Conservation (phyloP, 1,140 invertebrate genomes). For the Eubasilissa regina region DNA sequence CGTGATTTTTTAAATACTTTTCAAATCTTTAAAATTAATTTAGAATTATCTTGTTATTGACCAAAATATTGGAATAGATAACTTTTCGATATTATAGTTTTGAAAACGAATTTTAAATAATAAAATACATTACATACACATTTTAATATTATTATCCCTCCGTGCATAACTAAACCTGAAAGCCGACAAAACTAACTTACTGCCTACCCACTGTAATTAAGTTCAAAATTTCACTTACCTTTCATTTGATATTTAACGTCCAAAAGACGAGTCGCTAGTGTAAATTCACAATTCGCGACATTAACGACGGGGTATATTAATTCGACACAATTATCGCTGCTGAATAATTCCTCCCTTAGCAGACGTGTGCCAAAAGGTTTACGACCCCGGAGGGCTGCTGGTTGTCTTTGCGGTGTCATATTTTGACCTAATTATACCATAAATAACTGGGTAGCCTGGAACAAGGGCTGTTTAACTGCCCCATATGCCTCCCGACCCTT, state of each 20-base stretch:
- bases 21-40: too few species aligned
- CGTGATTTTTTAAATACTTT: too few species aligned
- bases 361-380: constrained; percentile 49
- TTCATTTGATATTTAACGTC: constrained; percentile 29
- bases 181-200: constrained; percentile 7
- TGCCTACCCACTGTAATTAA: constrained; percentile 17
- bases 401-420: constrained; percentile 56
- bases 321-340: constrained; percentile 41
- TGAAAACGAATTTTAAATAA: background rate
- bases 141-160: constrained; percentile 14
- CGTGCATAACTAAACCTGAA: background rate
- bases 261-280: constrained; percentile 33
- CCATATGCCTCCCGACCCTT: constrained; percentile 15
- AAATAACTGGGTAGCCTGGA: constrained; percentile 51
- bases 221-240: constrained; percentile 24
- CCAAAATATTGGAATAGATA: too few species aligned
- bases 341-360: constrained; percentile 20
- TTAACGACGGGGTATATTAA: constrained; percentile 32
- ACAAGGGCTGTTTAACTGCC: constrained; percentile 33
- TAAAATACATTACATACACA: constrained; percentile 4
- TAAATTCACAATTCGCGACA: constrained; percentile 33
- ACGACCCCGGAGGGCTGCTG: constrained; percentile 41
- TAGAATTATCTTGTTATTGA: too few species aligned
- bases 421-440: constrained; percentile 60
- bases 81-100: too few species aligned